A percentile compares a stretch with the other conserved stretches of the same genome.
phyloP scores from a whole-genome alignment of 2,797 vertebrate genomes.

The Eupleurogrammus muticus region DNA sequence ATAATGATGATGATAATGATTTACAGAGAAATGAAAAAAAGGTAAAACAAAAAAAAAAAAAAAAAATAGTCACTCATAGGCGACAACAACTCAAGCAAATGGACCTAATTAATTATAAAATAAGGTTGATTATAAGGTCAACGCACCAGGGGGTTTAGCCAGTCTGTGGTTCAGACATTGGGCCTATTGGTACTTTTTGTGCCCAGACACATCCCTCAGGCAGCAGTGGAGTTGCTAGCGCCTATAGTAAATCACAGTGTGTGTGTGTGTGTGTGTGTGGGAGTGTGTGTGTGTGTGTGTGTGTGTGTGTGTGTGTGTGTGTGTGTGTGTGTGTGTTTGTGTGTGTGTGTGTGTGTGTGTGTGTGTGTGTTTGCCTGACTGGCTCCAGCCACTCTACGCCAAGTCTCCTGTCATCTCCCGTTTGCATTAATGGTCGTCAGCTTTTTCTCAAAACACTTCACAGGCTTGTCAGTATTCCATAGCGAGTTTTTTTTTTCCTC shows the following conservation, averaged over 20 bases:
- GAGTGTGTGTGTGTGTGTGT: background rate
- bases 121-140: conserved; percentile 23
- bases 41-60: too few species aligned
- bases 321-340: background rate
- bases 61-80: too few species aligned
- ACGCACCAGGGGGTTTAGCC: conserved; percentile 27
- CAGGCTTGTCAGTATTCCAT: conserved; percentile 50
- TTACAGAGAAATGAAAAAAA: too few species aligned
- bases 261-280: background rate
- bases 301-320: background rate
- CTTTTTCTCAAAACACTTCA: conserved; percentile 48
- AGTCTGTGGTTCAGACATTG: conserved; percentile 66
- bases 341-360: background rate
- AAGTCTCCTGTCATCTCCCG: conserved; percentile 46
- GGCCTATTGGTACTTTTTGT: conserved; percentile 47
- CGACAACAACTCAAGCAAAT: too few species aligned
- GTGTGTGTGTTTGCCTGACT: conserved; percentile 24
- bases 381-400: conserved; percentile 29
- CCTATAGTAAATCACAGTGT: conserved; percentile 25
- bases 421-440: conserved; percentile 58
- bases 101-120: conserved; percentile 32
- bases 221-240: conserved; percentile 33
- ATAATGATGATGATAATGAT: too few species aligned
- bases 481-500: conserved; percentile 24
- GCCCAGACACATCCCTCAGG: conserved; percentile 65